phyloP scores from a whole-genome alignment of 2,797 vertebrate genomes.

The Tragopan temminckii region DNA sequence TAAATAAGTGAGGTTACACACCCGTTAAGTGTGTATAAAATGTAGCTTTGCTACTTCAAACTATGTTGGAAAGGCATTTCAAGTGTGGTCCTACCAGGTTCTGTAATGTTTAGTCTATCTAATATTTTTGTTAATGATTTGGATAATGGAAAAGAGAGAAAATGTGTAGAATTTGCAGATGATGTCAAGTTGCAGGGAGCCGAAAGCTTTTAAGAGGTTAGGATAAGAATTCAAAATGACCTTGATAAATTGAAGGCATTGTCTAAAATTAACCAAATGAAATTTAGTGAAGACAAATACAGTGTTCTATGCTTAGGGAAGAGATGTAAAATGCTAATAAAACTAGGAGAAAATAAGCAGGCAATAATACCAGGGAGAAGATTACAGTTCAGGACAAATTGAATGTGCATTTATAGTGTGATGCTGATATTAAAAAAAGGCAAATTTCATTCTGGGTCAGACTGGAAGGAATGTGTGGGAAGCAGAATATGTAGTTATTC shows the following conservation, averaged over 20 bases:
- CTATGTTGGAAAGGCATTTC: not conserved
- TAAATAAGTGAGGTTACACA: not conserved
- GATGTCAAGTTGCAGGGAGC: not conserved
- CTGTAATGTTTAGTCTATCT: conserved; percentile 63
- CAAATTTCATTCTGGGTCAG: not conserved
- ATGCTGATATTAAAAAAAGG: not conserved
- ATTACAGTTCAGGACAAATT: not conserved
- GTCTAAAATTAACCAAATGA: conserved; percentile 14
- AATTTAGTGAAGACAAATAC: conserved; percentile 22
- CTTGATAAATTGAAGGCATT: conserved; percentile 45
- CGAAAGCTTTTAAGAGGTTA: conserved; percentile 56
- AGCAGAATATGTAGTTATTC: not conserved
- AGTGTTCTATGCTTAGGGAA: not conserved
- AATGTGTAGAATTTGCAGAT: conserved; percentile 32
- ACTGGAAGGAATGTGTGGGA: not conserved
- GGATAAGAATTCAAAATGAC: conserved; percentile 33
- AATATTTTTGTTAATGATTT: conserved; percentile 56
- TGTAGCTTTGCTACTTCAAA: not conserved
- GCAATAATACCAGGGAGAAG: not conserved
- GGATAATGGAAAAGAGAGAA: conserved; percentile 49
- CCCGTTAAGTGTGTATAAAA: not conserved
- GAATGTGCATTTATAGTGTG: not conserved
- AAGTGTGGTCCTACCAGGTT: conserved; percentile 23
- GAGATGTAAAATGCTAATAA: not conserved
- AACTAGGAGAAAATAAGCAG: not conserved